Evolutionary conservation across 2,888 invertebrate species (phyloP).

Genomic region (Thalpophila matura): DNA sequence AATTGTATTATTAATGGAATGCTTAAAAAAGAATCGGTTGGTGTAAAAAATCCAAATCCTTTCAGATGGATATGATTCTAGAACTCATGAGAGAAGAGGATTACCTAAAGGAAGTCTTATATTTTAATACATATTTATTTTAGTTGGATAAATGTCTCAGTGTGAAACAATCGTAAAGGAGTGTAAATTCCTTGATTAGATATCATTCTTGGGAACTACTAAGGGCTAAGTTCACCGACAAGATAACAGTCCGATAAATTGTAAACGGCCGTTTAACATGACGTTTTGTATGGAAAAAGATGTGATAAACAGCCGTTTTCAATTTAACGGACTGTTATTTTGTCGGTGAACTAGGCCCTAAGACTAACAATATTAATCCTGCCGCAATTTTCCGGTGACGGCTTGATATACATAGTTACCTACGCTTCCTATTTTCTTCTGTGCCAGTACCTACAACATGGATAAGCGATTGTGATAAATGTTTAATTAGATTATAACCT

Average conservation of each 20-base stretch:
- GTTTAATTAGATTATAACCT: too few species aligned
- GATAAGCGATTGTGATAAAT: too few species aligned
- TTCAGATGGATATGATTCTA: slow-evolving; percentile 29
- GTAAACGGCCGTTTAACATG: too few species aligned
- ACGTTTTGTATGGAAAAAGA: too few species aligned
- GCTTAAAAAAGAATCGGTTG: slow-evolving; percentile 25
- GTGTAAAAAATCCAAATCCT: slow-evolving; percentile 33
- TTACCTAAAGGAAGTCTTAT: slow-evolving; percentile 84
- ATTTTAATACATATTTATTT: slow-evolving; percentile 88
- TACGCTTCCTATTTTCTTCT: too few species aligned
- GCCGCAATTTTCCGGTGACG: slow-evolving; percentile 73
- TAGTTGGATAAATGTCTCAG: slow-evolving; percentile 78
- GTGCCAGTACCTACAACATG: too few species aligned
- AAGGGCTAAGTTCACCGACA: too few species aligned
- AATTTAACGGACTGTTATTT: too few species aligned
- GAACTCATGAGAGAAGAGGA: slow-evolving; percentile 76
- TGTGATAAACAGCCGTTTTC: too few species aligned
- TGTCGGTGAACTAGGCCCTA: too few species aligned
- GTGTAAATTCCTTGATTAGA: slow-evolving; percentile 87
- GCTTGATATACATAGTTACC: slow-evolving; percentile 24
- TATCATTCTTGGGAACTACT: slow-evolving; percentile 86
- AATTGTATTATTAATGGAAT: slow-evolving; percentile 40
- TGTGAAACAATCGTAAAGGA: slow-evolving; percentile 81
- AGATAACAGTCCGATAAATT: too few species aligned
- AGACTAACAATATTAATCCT: slow-evolving; percentile 78